Conservation (phyloP, 2,888 invertebrate genomes). For the Rutpela maculata region DNA sequence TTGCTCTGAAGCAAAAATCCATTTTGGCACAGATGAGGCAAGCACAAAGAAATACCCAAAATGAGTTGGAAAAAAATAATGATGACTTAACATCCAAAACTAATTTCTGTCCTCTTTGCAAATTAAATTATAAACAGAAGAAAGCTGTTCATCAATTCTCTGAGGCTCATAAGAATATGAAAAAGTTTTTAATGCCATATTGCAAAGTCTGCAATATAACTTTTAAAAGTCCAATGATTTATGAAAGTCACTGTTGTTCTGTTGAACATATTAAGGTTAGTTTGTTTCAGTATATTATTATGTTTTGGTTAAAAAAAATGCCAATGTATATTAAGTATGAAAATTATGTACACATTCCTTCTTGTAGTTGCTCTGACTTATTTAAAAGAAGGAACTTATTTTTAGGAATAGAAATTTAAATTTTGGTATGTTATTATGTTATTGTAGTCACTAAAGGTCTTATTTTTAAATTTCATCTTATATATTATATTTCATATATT, state of each 20-base stretch:
- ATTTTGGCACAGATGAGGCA: conserved; percentile 86
- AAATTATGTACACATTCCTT: background rate
- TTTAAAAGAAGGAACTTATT: no score
- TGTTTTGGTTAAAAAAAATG: conserved; percentile 11
- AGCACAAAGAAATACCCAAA: conserved; percentile 87
- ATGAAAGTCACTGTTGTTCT: conserved; percentile 89
- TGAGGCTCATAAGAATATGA: conserved; percentile 89
- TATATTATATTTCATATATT: no score
- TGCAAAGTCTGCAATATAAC: conserved; percentile 86
- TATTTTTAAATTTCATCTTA: no score
- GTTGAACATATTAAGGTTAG: conserved; percentile 87
- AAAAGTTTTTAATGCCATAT: conserved; percentile 88
- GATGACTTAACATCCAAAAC: conserved; percentile 76
- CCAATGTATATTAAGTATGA: background rate
- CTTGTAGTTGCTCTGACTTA: no score
- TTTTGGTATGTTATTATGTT: no score
- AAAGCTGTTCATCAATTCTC: conserved; percentile 87
- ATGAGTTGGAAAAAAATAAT: conserved; percentile 82
- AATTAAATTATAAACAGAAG: conserved; percentile 72
- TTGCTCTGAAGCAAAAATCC: conserved; percentile 80
- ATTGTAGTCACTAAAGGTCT: no score
- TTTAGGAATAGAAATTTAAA: no score
- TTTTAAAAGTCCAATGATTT: conserved; percentile 90
- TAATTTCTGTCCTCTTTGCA: conserved; percentile 72
- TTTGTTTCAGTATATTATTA: conserved; percentile 34